Conservation (phyloP, 2,888 invertebrate genomes). For the Harpagoxenus sublaevis region DNA sequence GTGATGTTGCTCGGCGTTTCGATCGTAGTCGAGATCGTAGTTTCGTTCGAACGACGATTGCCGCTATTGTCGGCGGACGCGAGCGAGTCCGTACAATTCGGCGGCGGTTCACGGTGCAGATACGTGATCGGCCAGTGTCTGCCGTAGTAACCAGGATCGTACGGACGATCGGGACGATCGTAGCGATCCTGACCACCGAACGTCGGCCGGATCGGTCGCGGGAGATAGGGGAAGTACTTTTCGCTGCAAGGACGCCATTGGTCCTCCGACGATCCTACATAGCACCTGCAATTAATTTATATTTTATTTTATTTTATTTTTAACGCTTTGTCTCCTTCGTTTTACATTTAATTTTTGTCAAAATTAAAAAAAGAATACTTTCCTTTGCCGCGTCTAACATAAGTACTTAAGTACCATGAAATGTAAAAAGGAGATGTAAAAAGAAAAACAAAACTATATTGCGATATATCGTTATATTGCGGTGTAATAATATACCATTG, state of each 20-base stretch:
- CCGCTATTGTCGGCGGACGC: slow-evolving; percentile 64
- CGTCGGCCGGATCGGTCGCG: slow-evolving; percentile 74
- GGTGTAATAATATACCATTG: slow-evolving; percentile 89
- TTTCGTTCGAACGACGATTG: slow-evolving; percentile 28
- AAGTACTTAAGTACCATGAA: neutral
- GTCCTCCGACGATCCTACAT: slow-evolving; percentile 92
- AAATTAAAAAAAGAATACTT: neutral
- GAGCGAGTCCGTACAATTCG: slow-evolving; percentile 88
- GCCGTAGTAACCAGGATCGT: slow-evolving; percentile 65
- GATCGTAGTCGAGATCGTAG: neutral
- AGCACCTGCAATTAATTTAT: slow-evolving; percentile 89
- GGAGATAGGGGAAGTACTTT: slow-evolving; percentile 91
- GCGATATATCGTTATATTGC: neutral
- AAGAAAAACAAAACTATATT: neutral
- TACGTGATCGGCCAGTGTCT: slow-evolving; percentile 94
- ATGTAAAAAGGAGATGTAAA: neutral
- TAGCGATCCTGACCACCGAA: slow-evolving; percentile 84
- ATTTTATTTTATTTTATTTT: neutral
- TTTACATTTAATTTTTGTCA: neutral
- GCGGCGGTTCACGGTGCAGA: slow-evolving; percentile 93
- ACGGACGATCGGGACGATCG: slow-evolving; percentile 18
- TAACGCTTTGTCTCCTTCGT: neutral
- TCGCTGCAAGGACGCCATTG: slow-evolving; percentile 96
- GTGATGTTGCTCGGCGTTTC: neutral
- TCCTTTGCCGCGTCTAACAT: neutral